Evolutionary conservation across 2,888 invertebrate genomes (phyloP), one percentile per base, ranked within the genome.

Genomic region (Aelia acuminata): DNA sequence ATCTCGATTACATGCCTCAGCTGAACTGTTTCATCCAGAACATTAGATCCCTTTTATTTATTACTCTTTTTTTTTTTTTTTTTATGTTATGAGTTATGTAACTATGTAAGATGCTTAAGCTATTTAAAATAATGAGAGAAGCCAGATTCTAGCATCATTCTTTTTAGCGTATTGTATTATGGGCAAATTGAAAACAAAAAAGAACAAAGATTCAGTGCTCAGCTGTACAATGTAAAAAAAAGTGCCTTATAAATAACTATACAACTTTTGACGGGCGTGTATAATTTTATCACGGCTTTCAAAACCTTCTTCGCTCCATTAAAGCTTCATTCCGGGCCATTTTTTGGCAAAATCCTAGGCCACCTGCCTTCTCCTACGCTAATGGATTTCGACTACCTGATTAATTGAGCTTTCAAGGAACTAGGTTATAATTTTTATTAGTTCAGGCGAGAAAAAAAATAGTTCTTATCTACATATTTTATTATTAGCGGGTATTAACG

Each of bases 1-100:
- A 80, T 80, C 22, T 15, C 15, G 10, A 80, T 80, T 80, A 80
- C 80, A 80, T 80, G 80, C 43, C 15, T 80, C n/a, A 39, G 39
- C 80, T 43, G 43, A n/a, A n/a, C n/a, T 43, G n/a, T 80, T 80
- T 80, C 80, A 80, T 80, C 80, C 80, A 80, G 43, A 80, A 43
- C 80, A 80, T 80, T 80, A n/a, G 43, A 43, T 43, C 3, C 11
- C 39, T 80, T 43, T 43, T 43, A 80, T 80, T 80, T 22, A 11
- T 80, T 80, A 1, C 43, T 43, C 39, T 80, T 43, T n/a, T 8
- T 18, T 10, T 43, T 43, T 43, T 7, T 43, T 7, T 43, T 7
- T 43, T 7, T 43, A 43, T 75, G 10, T 43, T 4, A n/a, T 13
- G n/a, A 3, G n/a, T 43, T 47, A 47, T 43, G 8, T 20, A 57